Conservation (phyloP, 2,113 vertebrate genomes). For the Microcebus jonahi region DNA sequence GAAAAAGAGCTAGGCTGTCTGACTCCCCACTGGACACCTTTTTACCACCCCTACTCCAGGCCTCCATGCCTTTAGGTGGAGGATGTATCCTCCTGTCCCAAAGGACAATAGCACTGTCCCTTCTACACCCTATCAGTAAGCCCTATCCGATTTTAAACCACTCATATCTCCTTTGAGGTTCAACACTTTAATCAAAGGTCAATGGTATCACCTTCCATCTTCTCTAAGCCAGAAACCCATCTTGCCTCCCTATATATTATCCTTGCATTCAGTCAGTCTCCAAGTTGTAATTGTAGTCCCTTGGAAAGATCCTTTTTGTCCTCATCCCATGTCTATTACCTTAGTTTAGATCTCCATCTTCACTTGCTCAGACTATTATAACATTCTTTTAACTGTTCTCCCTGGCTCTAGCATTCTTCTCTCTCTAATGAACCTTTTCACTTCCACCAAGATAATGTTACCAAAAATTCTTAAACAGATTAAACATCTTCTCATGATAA, state of each 20-base stretch:
- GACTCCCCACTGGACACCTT: background rate
- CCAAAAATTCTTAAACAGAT: background rate
- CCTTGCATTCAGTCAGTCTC: background rate
- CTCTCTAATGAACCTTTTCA: background rate
- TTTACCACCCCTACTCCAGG: background rate
- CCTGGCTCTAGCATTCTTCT: background rate
- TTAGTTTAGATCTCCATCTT: background rate
- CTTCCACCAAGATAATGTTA: background rate
- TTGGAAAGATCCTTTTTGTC: background rate
- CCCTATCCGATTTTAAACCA: background rate
- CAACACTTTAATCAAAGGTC: background rate
- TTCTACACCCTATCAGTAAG: background rate
- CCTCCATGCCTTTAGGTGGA: background rate
- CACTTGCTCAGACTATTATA: background rate
- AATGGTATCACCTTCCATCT: background rate
- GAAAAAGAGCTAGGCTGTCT: background rate
- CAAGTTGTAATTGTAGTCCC: background rate
- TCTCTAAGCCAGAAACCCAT: background rate
- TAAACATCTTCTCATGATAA: background rate
- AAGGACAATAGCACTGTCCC: background rate
- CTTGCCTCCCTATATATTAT: background rate
- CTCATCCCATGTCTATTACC: background rate
- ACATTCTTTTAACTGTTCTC: background rate
- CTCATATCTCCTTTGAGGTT: background rate
- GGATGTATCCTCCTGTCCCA: background rate